phyloP scores from a whole-genome alignment of 2,888 invertebrate species.

The Rhimphoctona megacephalus region DNA sequence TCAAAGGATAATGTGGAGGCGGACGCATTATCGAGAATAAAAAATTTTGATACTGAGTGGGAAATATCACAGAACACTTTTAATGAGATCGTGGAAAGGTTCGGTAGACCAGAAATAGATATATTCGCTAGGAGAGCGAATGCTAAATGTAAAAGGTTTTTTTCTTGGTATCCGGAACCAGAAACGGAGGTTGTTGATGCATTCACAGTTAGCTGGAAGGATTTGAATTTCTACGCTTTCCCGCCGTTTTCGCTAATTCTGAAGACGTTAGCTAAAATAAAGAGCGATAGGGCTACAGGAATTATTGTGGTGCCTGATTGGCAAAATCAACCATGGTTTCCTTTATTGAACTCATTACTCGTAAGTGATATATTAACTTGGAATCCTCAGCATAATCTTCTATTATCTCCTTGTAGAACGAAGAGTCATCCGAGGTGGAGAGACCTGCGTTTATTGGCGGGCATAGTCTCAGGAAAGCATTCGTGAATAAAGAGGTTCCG shows the following conservation, averaged over 20 bases:
- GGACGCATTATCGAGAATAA: slow-evolving; percentile 44
- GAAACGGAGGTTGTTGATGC: too few relatives aligned
- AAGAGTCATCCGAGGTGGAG: too few relatives aligned
- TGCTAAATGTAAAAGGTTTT: too few relatives aligned
- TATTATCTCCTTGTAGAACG: too few relatives aligned
- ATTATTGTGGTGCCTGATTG: too few relatives aligned
- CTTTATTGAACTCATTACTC: slow-evolving; percentile 31
- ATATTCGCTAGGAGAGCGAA: too few relatives aligned
- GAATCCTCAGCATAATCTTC: slow-evolving; percentile 25
- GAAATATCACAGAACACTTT: slow-evolving; percentile 32
- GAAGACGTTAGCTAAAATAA: too few relatives aligned
- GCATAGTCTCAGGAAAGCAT: too few relatives aligned
- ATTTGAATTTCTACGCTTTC: slow-evolving; percentile 50
- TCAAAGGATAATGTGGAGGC: slow-evolving; percentile 52
- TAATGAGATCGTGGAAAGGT: slow-evolving; percentile 3
- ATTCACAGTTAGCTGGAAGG: slow-evolving; percentile 39
- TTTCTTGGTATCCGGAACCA: too few relatives aligned
- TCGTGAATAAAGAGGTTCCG: too few relatives aligned
- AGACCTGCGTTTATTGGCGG: too few relatives aligned
- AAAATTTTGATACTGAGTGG: slow-evolving; percentile 53
- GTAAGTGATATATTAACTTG: background rate
- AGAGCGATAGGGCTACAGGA: too few relatives aligned
- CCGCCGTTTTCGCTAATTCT: slow-evolving; percentile 59
- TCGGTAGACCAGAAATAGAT: slow-evolving; percentile 34
- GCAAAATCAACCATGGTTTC: slow-evolving; percentile 49